These are phyloP conservation scores for Empidonax traillii DNA, from an alignment of 2,113 vertebrate species.

Conservation along the genomic window DNA sequence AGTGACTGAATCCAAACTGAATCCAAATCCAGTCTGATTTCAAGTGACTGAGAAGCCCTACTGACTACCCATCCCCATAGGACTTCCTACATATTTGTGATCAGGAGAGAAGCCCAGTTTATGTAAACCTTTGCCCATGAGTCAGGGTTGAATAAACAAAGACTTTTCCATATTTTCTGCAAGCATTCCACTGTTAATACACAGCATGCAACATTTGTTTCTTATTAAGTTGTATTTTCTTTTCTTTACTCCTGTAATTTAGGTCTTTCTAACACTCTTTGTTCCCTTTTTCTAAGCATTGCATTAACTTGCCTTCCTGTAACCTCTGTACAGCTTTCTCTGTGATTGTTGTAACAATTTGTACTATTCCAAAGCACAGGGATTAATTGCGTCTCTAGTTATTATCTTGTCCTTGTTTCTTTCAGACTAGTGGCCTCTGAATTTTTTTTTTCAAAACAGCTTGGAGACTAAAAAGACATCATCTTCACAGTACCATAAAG, in stretches of 20 bases:
- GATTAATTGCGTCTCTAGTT: slow-evolving; percentile 69
- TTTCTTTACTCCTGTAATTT: slow-evolving; percentile 33
- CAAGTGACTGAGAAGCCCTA: not conserved
- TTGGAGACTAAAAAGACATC: slow-evolving; percentile 63
- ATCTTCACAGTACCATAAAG: slow-evolving; percentile 67
- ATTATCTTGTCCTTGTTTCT: slow-evolving; percentile 78
- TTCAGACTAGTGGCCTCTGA: slow-evolving; percentile 66
- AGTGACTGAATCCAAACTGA: not conserved
- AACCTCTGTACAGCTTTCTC: slow-evolving; percentile 64
- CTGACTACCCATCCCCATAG: not conserved
- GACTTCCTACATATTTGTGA: not conserved
- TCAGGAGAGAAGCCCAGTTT: slow-evolving; percentile 11
- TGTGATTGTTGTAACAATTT: slow-evolving; percentile 51
- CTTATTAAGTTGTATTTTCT: slow-evolving; percentile 25
- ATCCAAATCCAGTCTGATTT: not conserved
- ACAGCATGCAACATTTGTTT: slow-evolving; percentile 36
- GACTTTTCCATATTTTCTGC: slow-evolving; percentile 20
- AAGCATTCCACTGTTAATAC: slow-evolving; percentile 30
- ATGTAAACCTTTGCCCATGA: slow-evolving; percentile 9
- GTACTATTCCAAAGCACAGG: slow-evolving; percentile 47
- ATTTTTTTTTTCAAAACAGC: slow-evolving; percentile 63
- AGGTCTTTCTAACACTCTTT: not conserved
- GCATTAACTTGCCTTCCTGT: slow-evolving; percentile 47
- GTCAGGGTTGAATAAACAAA: slow-evolving; percentile 7
- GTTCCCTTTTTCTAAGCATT: not conserved